Conservation (phyloP, 1,140 invertebrate species). For the Lepidurus apus region DNA sequence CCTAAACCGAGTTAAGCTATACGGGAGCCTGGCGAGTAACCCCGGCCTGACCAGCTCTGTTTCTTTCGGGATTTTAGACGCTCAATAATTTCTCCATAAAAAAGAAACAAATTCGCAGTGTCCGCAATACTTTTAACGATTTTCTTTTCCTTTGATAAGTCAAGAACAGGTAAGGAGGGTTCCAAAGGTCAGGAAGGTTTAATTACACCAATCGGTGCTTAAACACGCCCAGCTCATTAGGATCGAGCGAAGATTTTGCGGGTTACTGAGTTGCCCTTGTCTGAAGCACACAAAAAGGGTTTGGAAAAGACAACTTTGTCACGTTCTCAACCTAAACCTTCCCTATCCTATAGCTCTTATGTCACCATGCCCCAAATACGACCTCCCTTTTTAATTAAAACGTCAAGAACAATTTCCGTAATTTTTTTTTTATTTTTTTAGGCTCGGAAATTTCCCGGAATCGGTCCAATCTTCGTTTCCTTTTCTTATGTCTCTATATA, state of each 20-base stretch:
- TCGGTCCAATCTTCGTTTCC: no score
- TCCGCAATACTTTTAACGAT: no score
- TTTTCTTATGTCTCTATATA: no score
- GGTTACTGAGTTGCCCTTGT: neutral
- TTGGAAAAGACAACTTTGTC: neutral
- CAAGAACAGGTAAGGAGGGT: neutral
- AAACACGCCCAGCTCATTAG: slow-evolving; percentile 14
- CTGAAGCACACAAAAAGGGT: neutral
- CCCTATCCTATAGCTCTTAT: neutral
- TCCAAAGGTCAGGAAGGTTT: neutral
- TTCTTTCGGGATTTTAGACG: no score
- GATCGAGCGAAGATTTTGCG: neutral
- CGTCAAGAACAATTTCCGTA: neutral
- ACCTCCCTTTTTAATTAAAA: neutral
- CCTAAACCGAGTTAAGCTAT: no score
- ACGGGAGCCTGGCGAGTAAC: no score
- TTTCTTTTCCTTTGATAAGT: no score
- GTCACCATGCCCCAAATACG: neutral
- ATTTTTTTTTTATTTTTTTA: no score
- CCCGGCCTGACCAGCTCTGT: no score
- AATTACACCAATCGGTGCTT: slow-evolving; percentile 1
- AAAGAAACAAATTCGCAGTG: no score
- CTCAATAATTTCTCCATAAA: no score
- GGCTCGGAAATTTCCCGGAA: no score
- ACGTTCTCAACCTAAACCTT: neutral